Percentiles rank a stretch among this genome's conserved stretches.
These are phyloP conservation scores for Dreissena polymorpha DNA, from an alignment of 1,140 invertebrate species.

Conservation along the genomic window DNA sequence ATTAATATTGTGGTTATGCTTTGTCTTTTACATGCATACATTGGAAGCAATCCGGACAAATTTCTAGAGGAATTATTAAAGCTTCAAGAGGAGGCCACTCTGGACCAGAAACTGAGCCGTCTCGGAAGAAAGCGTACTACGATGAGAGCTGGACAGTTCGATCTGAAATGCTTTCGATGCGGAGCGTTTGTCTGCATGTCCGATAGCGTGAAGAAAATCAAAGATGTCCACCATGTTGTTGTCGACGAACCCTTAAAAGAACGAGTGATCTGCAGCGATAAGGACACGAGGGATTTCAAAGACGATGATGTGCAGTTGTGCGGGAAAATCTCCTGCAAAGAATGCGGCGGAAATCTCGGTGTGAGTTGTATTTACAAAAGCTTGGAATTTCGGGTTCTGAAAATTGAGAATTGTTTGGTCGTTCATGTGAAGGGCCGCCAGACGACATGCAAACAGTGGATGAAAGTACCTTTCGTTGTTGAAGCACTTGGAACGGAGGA, in stretches of 20 bases:
- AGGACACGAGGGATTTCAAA: conserved; percentile 14
- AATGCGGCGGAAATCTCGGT: conserved; percentile 61
- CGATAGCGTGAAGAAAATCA: conserved; percentile 53
- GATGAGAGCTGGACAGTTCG: conserved; percentile 45
- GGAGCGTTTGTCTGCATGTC: conserved; percentile 54
- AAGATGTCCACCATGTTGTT: conserved; percentile 61
- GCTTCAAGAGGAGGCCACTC: conserved; percentile 64
- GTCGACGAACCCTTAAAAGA: conserved; percentile 43
- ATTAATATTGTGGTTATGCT: background rate
- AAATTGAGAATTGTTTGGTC: conserved; percentile 56
- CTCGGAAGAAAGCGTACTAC: conserved; percentile 27
- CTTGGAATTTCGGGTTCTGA: conserved; percentile 58
- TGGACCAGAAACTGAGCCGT: conserved; percentile 47
- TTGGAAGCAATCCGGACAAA: conserved; percentile 16
- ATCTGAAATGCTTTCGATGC: conserved; percentile 61
- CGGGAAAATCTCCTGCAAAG: conserved; percentile 60
- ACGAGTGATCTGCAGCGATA: conserved; percentile 15
- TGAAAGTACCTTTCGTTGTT: conserved; percentile 35
- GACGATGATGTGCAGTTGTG: conserved; percentile 51
- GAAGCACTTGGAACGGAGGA: conserved; percentile 18
- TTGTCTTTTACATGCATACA: conserved; percentile 28
- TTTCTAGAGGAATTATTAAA: conserved; percentile 41
- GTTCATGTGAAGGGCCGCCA: conserved; percentile 46
- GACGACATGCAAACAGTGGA: conserved; percentile 45
- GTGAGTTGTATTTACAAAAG: conserved; percentile 48